Evolutionary conservation across 2,888 invertebrate genomes (phyloP).

Genomic region (Parapristionchus giblindavisi): DNA sequence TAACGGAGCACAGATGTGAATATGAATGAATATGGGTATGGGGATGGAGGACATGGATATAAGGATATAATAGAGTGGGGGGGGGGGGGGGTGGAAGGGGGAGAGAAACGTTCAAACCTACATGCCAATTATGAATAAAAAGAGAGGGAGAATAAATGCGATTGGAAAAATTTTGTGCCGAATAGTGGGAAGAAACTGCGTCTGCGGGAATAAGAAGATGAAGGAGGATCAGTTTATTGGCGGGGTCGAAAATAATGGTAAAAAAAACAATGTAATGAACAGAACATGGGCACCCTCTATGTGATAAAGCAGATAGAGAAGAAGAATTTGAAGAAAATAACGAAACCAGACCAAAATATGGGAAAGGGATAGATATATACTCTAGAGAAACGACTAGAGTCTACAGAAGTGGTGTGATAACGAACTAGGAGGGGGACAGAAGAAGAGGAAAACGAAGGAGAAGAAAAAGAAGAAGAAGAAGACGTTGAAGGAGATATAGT

Average conservation of each 20-base stretch:
- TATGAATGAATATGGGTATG: too few relatives aligned
- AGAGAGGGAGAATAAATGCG: background rate
- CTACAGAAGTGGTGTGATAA: background rate
- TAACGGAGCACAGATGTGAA: too few relatives aligned
- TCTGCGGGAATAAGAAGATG: too few relatives aligned
- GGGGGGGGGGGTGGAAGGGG: constrained; percentile 20
- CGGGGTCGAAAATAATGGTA: background rate
- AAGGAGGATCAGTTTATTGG: too few relatives aligned
- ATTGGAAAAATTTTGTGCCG: background rate
- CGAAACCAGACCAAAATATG: background rate
- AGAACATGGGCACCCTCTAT: background rate
- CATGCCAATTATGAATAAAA: background rate
- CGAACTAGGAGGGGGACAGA: constrained; percentile 20
- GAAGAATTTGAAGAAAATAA: too few relatives aligned
- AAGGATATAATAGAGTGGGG: constrained; percentile 36
- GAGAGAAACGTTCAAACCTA: constrained; percentile 14
- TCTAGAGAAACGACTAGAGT: too few relatives aligned
- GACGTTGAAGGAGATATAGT: too few relatives aligned
- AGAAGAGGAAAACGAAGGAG: constrained; percentile 42
- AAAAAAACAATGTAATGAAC: background rate
- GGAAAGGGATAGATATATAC: too few relatives aligned
- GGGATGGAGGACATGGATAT: too few relatives aligned
- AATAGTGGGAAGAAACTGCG: background rate
- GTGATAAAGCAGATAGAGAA: too few relatives aligned
- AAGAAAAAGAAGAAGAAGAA: constrained; percentile 26